Conservation (phyloP, 2,888 invertebrate species). For the Cistogaster globosa region DNA sequence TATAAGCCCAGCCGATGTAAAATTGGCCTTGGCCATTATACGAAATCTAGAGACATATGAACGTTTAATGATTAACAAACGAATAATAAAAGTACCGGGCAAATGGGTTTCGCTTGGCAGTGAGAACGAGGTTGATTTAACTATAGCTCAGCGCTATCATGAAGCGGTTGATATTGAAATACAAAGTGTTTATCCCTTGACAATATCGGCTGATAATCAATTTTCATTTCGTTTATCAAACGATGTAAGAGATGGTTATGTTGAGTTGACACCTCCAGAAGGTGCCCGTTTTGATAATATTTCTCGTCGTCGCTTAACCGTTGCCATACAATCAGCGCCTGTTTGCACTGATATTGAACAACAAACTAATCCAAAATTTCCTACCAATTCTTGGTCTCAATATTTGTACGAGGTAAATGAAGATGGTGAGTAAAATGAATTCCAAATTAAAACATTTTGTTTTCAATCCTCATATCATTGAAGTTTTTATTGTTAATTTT, state of each 20-base stretch:
- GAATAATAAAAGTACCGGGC: conserved; percentile 84
- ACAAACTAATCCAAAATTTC: conserved; percentile 88
- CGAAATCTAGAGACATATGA: conserved; percentile 84
- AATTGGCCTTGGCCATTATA: conserved; percentile 84
- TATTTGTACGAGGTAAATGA: conserved; percentile 84
- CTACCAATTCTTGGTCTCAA: conserved; percentile 88
- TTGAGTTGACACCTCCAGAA: conserved; percentile 86
- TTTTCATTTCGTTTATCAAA: conserved; percentile 85
- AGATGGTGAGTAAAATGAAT: conserved; percentile 75
- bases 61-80: conserved; percentile 84
- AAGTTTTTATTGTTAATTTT: not conserved
- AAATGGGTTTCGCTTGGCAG: conserved; percentile 87
- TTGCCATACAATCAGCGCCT: conserved; percentile 85
- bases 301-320: conserved; percentile 85
- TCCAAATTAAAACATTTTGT: not conserved
- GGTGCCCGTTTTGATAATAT: conserved; percentile 84
- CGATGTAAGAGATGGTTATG: conserved; percentile 87
- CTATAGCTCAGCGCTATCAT: conserved; percentile 84
- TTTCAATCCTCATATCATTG: no score
- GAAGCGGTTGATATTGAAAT: conserved; percentile 88
- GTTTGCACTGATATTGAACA: conserved; percentile 83
- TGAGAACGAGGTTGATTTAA: conserved; percentile 86
- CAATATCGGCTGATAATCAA: conserved; percentile 81
- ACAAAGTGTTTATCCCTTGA: conserved; percentile 86
- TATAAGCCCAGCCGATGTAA: conserved; percentile 83